Base-by-base conservation (phyloP, 2,888 invertebrate genomes). In the Nemotelus nigrinus region DNA sequence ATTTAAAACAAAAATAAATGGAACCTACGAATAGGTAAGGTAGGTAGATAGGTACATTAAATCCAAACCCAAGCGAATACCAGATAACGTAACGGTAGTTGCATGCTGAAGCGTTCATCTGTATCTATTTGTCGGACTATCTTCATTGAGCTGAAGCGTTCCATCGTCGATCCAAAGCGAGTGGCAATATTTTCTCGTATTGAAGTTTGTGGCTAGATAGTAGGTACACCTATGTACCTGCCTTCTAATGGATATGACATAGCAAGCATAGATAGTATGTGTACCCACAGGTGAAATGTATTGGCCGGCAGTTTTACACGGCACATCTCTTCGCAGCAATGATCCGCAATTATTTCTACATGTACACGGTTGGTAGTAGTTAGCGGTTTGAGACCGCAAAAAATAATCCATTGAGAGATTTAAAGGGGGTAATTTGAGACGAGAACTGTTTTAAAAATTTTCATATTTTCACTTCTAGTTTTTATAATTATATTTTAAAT, bases 1-100 rank as follows among this genome's bases (percentile, higher is more conserved):
- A 55, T 70, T 70, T 70, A 70, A 67, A 67, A 70, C 70, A 55
- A 70, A 70, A 70, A 70, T 70, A 70, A 25, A 70, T 70, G 70
- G 47, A 53, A 53, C 70, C 25, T 25, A 25, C 25, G 25, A 25
- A 1, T 25, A 25, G 25, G 25, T 25, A 25, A 25, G 25, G 25
- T 25, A 25, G 25, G 25, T 25, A 25, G 25, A 25, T 25, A 25
- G 25, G 25, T 70, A 53, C 53, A 70, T 63, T 45, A 70, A 53
- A 70, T 53, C 25, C 25, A 70, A 70, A 55, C 10, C 47, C 55
- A 41, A 47, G 70, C 10, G 70, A 70, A 74, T 60, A 74, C 63
- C 60, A 74, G 74, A 74, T 74, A 60, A 60, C 74, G 60, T 74
- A 74, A 74, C 74, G 74, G 74, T 74, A 45, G 74, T 74, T 74